A percentile compares a stretch with the other conserved stretches of the same genome.
phyloP scores from a whole-genome alignment of 1,140 invertebrate genomes.

The Drosophila jambulina region DNA sequence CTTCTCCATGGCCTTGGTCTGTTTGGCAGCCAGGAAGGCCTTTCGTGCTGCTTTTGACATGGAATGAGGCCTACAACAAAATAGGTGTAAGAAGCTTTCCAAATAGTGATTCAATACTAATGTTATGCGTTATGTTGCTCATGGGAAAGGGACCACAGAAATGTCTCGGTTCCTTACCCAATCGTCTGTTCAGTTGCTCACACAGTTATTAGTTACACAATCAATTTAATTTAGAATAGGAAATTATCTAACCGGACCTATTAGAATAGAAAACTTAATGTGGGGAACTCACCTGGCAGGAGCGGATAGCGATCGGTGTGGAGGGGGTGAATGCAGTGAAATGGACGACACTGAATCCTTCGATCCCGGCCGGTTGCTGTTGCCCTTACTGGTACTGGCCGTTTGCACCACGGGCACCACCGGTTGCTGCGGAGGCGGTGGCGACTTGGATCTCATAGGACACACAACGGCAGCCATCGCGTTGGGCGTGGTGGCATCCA shows the following conservation, averaged over 20 bases:
- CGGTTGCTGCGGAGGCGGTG: slow-evolving; percentile 11
- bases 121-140: background rate
- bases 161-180: background rate
- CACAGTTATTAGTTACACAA: background rate
- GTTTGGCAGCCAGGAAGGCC: slow-evolving; percentile 80
- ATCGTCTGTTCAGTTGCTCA: background rate
- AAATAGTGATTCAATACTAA: background rate
- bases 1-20: slow-evolving; percentile 83
- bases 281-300: slow-evolving; percentile 52
- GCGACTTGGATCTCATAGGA: slow-evolving; percentile 40
- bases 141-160: background rate
- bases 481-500: slow-evolving; percentile 35
- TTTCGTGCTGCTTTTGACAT: slow-evolving; percentile 82
- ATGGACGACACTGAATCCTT: slow-evolving; percentile 73
- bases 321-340: slow-evolving; percentile 74
- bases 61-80: slow-evolving; percentile 56
- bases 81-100: background rate
- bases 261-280: background rate
- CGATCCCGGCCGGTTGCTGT: slow-evolving; percentile 48
- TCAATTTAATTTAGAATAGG: background rate
- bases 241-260: background rate
- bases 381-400: slow-evolving; percentile 31
- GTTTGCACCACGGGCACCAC: slow-evolving; percentile 43
- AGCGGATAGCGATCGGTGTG: slow-evolving; percentile 68
- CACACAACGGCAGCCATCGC: slow-evolving; percentile 33